These are phyloP conservation scores for Sebastes steindachneri DNA, from an alignment of 2,797 vertebrate species.

Conservation along the genomic window DNA sequence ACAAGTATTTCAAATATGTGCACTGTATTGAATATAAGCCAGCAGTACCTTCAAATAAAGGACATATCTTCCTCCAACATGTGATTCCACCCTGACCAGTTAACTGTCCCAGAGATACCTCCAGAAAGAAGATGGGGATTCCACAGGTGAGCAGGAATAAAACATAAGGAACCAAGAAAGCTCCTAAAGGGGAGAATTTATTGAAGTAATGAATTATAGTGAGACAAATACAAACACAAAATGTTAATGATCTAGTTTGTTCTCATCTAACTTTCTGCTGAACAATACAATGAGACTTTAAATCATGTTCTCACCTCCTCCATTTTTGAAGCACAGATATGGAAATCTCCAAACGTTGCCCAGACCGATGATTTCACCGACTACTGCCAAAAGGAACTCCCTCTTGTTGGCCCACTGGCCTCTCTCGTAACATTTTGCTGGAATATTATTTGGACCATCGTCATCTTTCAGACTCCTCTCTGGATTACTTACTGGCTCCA, in stretches of 20 bases:
- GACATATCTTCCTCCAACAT: constrained; percentile 79
- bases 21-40: background rate
- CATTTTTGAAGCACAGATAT: constrained; percentile 82
- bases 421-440: constrained; percentile 37
- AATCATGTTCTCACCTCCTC: constrained; percentile 67
- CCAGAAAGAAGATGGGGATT: constrained; percentile 77
- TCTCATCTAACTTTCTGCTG: too few relatives aligned
- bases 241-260: too few relatives aligned
- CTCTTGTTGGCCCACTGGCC: constrained; percentile 76
- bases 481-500: background rate
- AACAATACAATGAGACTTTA: background rate
- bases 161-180: constrained; percentile 76
- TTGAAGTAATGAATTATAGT: too few relatives aligned
- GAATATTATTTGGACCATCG: background rate
- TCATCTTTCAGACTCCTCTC: background rate
- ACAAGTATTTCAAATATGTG: too few relatives aligned
- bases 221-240: too few relatives aligned
- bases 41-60: constrained; percentile 68
- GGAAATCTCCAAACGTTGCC: constrained; percentile 83
- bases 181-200: constrained; percentile 44
- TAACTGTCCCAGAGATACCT: constrained; percentile 75
- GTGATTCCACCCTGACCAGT: constrained; percentile 75
- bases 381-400: constrained; percentile 72
- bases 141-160: constrained; percentile 73
- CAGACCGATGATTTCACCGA: constrained; percentile 76